Percentiles rank a stretch among this genome's conserved stretches.
Conservation (phyloP, 1,140 invertebrate genomes). For the Chelonus insularis region DNA sequence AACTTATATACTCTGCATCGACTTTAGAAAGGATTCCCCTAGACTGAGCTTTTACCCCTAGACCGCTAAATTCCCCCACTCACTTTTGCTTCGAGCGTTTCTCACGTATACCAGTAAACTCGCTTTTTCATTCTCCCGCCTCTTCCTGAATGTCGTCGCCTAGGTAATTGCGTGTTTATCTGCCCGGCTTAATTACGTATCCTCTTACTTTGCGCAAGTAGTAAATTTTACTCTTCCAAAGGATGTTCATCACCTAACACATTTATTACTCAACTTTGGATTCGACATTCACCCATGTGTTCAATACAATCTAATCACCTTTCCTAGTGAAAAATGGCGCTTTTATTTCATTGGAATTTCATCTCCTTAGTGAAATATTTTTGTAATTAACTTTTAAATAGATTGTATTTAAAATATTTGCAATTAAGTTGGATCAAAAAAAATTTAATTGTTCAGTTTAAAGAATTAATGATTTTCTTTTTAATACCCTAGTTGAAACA, state of each 20-base stretch:
- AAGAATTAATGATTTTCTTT: too few relatives aligned
- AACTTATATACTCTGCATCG: neutral
- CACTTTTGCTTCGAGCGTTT: constrained; percentile 5
- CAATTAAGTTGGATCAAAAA: too few relatives aligned
- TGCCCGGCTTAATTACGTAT: constrained; percentile 52
- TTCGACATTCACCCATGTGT: neutral
- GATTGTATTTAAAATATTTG: too few relatives aligned
- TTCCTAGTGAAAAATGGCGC: too few relatives aligned
- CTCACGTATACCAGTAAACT: constrained; percentile 11
- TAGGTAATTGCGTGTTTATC: constrained; percentile 53
- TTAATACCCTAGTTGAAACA: too few relatives aligned
- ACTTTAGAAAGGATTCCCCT: neutral
- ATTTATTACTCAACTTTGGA: neutral
- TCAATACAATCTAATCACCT: too few relatives aligned
- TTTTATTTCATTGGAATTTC: too few relatives aligned
- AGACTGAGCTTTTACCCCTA: neutral
- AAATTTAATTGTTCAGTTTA: too few relatives aligned
- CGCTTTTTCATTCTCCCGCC: constrained; percentile 5
- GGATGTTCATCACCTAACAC: neutral
- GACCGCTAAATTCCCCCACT: neutral
- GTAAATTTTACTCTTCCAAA: constrained; percentile 40
- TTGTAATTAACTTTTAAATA: too few relatives aligned
- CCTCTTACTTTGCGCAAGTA: constrained; percentile 47
- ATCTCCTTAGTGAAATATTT: too few relatives aligned
- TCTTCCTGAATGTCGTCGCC: constrained; percentile 35